Percentiles rank a stretch among this genome's conserved stretches.
Conservation (phyloP, 2,797 vertebrate species). For the Gobionotothen gibberifrons region DNA sequence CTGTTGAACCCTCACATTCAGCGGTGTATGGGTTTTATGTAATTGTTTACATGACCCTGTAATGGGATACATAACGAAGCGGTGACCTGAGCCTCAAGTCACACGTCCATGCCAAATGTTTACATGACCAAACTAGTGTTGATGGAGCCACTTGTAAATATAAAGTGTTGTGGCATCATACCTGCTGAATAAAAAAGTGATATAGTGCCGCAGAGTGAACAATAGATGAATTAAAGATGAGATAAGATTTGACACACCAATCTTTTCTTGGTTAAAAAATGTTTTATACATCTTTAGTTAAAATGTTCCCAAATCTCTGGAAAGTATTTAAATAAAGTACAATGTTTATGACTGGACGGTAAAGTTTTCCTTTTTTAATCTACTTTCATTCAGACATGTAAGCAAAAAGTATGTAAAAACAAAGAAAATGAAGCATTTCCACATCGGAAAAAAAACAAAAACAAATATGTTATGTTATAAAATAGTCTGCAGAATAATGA, state of each 20-base stretch:
- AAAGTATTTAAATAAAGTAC: not conserved
- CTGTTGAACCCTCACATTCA: conserved; percentile 67
- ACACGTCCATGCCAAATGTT: conserved; percentile 14
- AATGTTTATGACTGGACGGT: not conserved
- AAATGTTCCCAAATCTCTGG: not conserved
- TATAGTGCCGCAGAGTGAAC: not conserved
- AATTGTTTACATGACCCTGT: conserved; percentile 65
- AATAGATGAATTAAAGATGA: not conserved
- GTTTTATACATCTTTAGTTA: not conserved
- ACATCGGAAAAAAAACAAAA: too few relatives aligned
- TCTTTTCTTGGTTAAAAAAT: too few relatives aligned
- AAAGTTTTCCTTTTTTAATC: not conserved
- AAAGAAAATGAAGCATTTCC: too few relatives aligned
- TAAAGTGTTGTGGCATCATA: conserved; percentile 6
- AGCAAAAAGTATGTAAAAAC: too few relatives aligned
- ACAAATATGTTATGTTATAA: not conserved
- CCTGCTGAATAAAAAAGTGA: not conserved
- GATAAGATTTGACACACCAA: not conserved
- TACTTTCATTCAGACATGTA: not conserved
- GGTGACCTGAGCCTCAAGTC: conserved; percentile 36
- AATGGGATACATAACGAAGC: conserved; percentile 47
- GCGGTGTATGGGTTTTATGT: conserved; percentile 71
- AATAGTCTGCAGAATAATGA: not conserved
- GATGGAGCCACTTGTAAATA: not conserved
- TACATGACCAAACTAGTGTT: conserved; percentile 7